These are phyloP conservation scores for Scatophagus argus DNA, from an alignment of 2,113 vertebrate genomes.

Conservation along the genomic window DNA sequence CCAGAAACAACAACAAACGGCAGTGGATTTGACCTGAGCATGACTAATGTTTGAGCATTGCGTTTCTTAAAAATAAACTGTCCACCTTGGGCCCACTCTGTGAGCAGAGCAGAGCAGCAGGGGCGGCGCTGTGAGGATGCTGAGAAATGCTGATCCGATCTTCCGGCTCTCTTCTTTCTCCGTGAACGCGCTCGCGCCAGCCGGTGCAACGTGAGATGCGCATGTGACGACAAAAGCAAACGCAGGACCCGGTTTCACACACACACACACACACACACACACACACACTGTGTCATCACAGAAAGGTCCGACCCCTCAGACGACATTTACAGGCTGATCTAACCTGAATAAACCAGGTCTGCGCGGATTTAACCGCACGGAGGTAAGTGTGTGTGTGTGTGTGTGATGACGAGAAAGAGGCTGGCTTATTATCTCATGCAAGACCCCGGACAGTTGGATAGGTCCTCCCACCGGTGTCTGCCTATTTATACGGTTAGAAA, in stretches of 20 bases:
- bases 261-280: neutral
- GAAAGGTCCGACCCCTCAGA: neutral
- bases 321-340: constrained; percentile 29
- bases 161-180: constrained; percentile 20
- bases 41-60: neutral
- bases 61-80: neutral
- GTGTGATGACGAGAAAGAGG: constrained; percentile 51
- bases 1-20: neutral
- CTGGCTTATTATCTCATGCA: constrained; percentile 60
- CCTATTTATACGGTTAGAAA: constrained; percentile 75
- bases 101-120: neutral
- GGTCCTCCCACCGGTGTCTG: constrained; percentile 79
- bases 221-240: constrained; percentile 63
- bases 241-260: constrained; percentile 42
- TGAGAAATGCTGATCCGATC: constrained; percentile 48
- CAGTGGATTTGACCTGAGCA: neutral
- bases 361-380: constrained; percentile 30
- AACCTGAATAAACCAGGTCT: constrained; percentile 47
- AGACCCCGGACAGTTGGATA: constrained; percentile 54
- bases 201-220: constrained; percentile 66
- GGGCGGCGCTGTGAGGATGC: constrained; percentile 51
- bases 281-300: constrained; percentile 1
- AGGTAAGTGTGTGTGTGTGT: constrained; percentile 45
- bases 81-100: constrained; percentile 2
- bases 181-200: constrained; percentile 50